Percentiles rank a stretch among this genome's conserved stretches.
Evolutionary conservation across 1,140 invertebrate genomes (phyloP).

Genomic region (Papilio glaucus): DNA sequence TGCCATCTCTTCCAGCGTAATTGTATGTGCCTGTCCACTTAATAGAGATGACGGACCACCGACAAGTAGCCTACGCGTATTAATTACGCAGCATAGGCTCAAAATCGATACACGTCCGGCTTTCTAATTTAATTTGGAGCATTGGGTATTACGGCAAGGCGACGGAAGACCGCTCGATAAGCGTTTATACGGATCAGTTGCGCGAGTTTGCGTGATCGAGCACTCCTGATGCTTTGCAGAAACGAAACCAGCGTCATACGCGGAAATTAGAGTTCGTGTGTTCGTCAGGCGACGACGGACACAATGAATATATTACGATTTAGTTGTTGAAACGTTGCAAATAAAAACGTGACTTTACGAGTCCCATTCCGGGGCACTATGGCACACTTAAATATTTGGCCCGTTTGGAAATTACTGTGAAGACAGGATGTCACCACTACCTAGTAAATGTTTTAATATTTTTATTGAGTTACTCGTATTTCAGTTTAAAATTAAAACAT

Average conservation of each 20-base stretch:
- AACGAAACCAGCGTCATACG: constrained; percentile 25
- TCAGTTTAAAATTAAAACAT: too few species aligned
- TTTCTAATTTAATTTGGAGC: constrained; percentile 77
- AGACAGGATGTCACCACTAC: too few species aligned
- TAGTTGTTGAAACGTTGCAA: not conserved
- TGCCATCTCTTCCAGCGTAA: constrained; percentile 46
- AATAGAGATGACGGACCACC: constrained; percentile 68
- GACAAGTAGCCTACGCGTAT: constrained; percentile 76
- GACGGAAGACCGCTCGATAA: constrained; percentile 54
- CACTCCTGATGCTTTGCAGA: constrained; percentile 25
- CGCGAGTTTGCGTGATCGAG: constrained; percentile 31
- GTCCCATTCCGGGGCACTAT: too few species aligned
- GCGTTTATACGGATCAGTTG: constrained; percentile 33
- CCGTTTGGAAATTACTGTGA: too few species aligned
- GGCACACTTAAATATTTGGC: too few species aligned
- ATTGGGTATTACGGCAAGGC: constrained; percentile 58
- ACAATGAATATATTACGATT: not conserved
- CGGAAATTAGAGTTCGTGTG: constrained; percentile 26
- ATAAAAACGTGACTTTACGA: not conserved
- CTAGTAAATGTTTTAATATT: too few species aligned
- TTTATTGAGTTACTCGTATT: too few species aligned
- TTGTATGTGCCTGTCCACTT: constrained; percentile 44
- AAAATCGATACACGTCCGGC: constrained; percentile 66
- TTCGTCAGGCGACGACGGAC: not conserved
- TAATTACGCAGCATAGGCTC: constrained; percentile 66